These are phyloP conservation scores for Alouatta palliata DNA, from an alignment of 2,113 vertebrate genomes.

Conservation along the genomic window DNA sequence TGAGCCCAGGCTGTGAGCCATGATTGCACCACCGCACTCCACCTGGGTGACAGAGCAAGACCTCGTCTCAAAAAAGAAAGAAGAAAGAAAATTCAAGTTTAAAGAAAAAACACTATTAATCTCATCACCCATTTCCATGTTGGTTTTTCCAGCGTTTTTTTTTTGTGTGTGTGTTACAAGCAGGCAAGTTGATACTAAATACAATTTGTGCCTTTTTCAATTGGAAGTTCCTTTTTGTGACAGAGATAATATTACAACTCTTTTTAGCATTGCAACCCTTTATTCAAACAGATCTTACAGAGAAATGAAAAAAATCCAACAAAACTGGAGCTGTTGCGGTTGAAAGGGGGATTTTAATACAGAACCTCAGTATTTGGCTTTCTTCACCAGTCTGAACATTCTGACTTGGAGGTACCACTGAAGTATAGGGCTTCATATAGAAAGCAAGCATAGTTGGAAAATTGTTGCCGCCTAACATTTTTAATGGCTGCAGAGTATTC, in stretches of 20 bases:
- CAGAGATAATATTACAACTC: background rate
- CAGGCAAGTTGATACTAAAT: background rate
- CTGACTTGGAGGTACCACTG: background rate
- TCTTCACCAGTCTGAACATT: background rate
- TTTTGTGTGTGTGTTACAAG: background rate
- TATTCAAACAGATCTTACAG: background rate
- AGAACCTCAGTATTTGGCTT: background rate
- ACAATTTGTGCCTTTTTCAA: background rate
- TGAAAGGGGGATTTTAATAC: background rate
- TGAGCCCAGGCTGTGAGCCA: no score
- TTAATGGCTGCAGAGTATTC: conserved; percentile 11
- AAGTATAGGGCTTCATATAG: background rate
- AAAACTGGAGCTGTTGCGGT: background rate
- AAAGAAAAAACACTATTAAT: background rate
- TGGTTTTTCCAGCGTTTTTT: background rate
- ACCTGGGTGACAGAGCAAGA: no score
- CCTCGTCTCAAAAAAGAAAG: no score
- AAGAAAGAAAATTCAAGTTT: background rate
- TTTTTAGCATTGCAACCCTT: background rate
- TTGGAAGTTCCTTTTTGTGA: conserved; percentile 41
- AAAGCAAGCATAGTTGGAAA: background rate
- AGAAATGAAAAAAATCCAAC: background rate
- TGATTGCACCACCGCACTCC: no score
- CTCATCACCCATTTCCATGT: background rate
- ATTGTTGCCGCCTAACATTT: background rate